phyloP scores from a whole-genome alignment of 1,140 invertebrate species.

The Apocrypta bakeri region DNA sequence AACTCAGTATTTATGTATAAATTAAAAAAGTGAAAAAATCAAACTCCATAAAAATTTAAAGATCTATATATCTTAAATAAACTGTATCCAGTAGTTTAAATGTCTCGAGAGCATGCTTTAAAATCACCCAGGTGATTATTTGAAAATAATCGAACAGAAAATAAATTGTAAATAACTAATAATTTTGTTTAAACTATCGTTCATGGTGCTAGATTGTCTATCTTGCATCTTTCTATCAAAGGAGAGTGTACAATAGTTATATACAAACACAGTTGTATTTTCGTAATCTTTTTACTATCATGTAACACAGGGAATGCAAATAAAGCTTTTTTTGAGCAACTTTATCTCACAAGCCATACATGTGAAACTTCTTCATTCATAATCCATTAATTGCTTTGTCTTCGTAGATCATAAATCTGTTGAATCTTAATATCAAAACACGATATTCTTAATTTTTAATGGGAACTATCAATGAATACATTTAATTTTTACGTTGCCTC shows the following conservation, averaged over 20 bases:
- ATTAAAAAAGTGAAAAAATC: background rate
- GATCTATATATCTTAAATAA: background rate
- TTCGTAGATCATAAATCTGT: too few species aligned
- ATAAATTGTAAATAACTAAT: slow-evolving; percentile 23
- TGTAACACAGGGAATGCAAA: slow-evolving; percentile 23
- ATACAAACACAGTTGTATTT: slow-evolving; percentile 11
- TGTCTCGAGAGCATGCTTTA: background rate
- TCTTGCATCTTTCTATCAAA: background rate
- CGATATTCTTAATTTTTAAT: background rate
- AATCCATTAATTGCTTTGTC: background rate
- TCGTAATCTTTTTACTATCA: slow-evolving; percentile 24
- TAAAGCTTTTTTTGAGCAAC: slow-evolving; percentile 34
- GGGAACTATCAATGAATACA: too few species aligned
- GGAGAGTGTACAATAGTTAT: background rate
- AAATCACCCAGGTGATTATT: background rate
- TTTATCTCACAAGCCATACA: background rate
- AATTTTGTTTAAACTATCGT: background rate
- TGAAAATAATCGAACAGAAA: slow-evolving; percentile 9
- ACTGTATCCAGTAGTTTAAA: background rate
- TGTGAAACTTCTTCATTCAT: background rate
- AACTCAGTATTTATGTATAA: slow-evolving; percentile 21
- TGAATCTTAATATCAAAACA: background rate
- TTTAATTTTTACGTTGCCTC: too few species aligned
- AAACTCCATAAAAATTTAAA: background rate
- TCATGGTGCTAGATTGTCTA: background rate